Percentiles rank a stretch among this genome's conserved stretches.
These are phyloP conservation scores for Tylochromis polylepis DNA, from an alignment of 2,113 vertebrate genomes.

Conservation along the genomic window DNA sequence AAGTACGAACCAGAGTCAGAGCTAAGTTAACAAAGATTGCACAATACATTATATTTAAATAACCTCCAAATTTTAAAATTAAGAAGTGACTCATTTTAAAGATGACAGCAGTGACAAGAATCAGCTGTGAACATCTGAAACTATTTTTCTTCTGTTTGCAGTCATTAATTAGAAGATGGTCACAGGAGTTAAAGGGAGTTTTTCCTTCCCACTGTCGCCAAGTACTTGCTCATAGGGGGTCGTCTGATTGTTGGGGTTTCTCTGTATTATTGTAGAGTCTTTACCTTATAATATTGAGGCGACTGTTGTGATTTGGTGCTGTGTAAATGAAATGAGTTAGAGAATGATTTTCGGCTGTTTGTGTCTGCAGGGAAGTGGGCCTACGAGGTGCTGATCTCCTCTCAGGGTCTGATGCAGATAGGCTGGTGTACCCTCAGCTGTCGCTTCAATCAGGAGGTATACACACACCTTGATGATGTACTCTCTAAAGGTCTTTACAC, in stretches of 20 bases:
- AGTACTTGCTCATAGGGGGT: background rate
- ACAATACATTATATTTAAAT: no score
- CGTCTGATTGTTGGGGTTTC: background rate
- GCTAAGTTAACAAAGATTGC: no score
- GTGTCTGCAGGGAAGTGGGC: conserved; percentile 87
- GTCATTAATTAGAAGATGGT: background rate
- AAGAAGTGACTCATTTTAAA: no score
- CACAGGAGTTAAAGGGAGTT: no score
- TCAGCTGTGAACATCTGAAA: background rate
- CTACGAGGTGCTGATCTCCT: conserved; percentile 98
- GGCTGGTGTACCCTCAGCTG: conserved; percentile 97
- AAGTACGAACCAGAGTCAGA: no score
- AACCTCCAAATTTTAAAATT: no score
- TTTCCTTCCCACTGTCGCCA: no score
- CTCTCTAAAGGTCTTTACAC: background rate
- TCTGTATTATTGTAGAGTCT: background rate
- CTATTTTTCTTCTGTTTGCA: background rate
- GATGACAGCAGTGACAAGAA: background rate
- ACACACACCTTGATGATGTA: background rate
- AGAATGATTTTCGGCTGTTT: background rate
- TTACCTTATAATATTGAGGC: background rate
- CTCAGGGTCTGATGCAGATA: conserved; percentile 98
- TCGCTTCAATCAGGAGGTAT: conserved; percentile 98
- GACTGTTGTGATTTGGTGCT: background rate
- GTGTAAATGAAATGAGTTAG: no score